phyloP scores from a whole-genome alignment of 23 tunicate genomes.

The Ascidia mentula region DNA sequence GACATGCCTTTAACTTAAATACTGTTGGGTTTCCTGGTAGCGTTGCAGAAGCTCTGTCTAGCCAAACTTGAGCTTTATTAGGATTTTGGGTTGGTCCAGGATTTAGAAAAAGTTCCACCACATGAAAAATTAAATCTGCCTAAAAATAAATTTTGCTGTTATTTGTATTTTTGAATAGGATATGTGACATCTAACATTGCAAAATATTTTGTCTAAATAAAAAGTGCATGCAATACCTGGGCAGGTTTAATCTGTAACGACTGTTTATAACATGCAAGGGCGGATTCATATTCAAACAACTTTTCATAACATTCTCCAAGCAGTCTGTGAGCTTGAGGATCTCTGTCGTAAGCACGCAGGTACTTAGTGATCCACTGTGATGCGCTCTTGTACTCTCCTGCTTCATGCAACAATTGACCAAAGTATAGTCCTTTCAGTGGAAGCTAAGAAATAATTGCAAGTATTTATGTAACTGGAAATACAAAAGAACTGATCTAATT shows the following conservation, averaged over 20 bases:
- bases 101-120: constrained; percentile 70
- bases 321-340: constrained; percentile 70
- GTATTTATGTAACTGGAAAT: background rate
- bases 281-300: constrained; percentile 41
- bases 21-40: constrained; percentile 57
- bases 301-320: constrained; percentile 89
- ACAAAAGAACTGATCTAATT: background rate
- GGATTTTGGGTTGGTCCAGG: constrained; percentile 83
- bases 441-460: constrained; percentile 40
- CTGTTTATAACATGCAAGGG: constrained; percentile 61
- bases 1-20: constrained; percentile 64
- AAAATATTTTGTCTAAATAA: too few relatives aligned
- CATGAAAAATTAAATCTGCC: constrained; percentile 63
- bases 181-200: too few relatives aligned
- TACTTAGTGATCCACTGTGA: constrained; percentile 69
- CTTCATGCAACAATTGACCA: constrained; percentile 64
- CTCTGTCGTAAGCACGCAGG: constrained; percentile 56
- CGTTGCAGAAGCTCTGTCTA: constrained; percentile 70
- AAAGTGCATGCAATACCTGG: too few relatives aligned
- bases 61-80: constrained; percentile 80
- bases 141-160: constrained; percentile 43
- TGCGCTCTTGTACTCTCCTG: constrained; percentile 63
- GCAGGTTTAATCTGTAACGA: constrained; percentile 66
- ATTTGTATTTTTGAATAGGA: too few relatives aligned
- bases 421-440: constrained; percentile 64